A percentile compares a stretch with the other conserved stretches of the same genome.
Conservation (phyloP, 2,888 invertebrate species). For the Mayetiola destructor region DNA sequence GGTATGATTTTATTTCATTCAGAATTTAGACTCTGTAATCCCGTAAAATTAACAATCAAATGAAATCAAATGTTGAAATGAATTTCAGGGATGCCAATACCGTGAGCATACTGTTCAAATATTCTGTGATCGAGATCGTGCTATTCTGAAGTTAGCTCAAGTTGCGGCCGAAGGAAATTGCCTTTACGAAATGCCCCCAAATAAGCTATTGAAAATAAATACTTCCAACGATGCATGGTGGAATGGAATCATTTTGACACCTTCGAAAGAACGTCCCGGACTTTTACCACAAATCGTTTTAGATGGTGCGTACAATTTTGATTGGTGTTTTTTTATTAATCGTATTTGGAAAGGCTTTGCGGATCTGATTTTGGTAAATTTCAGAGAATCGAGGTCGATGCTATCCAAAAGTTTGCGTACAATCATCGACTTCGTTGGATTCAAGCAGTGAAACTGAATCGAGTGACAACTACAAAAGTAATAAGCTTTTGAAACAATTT, state of each 20-base stretch:
- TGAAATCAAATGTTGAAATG: constrained; percentile 13
- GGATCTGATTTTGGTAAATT: background rate
- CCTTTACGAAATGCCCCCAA: constrained; percentile 27
- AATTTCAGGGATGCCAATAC: constrained; percentile 52
- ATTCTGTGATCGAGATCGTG: constrained; percentile 48
- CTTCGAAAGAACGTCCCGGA: constrained; percentile 32
- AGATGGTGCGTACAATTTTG: too few species aligned
- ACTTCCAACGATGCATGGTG: constrained; percentile 25
- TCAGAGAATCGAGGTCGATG: background rate
- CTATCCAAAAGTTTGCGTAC: background rate
- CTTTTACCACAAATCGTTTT: constrained; percentile 24
- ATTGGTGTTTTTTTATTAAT: background rate
- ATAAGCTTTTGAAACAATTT: constrained; percentile 17
- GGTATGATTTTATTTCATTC: constrained; percentile 22
- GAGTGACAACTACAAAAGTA: constrained; percentile 16
- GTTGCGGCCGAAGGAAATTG: constrained; percentile 30
- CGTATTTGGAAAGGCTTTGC: background rate
- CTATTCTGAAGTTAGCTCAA: constrained; percentile 39
- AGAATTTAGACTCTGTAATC: background rate
- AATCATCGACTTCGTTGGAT: constrained; percentile 21
- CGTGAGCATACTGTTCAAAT: constrained; percentile 55
- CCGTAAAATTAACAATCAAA: background rate
- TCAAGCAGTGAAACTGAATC: constrained; percentile 30
- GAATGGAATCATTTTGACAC: constrained; percentile 30
- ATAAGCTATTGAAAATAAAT: constrained; percentile 18